Evolutionary conservation across 2,797 vertebrate genomes (phyloP).

Genomic region (Mus minutoides): DNA sequence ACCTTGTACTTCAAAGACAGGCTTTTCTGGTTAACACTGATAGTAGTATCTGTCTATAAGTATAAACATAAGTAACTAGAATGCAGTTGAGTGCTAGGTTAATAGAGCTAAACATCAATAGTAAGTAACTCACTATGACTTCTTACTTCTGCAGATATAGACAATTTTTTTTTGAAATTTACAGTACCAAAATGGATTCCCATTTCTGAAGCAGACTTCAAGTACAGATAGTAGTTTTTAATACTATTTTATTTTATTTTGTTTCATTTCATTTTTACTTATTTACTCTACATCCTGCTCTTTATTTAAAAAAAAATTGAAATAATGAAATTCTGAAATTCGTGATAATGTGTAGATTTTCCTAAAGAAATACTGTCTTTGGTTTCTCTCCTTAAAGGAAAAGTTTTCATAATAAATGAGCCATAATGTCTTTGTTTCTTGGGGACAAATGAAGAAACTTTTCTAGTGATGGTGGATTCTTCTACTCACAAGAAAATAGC

Average conservation of each 20-base stretch:
- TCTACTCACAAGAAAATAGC: background rate
- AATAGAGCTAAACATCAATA: background rate
- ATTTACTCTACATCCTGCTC: background rate
- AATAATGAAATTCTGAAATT: background rate
- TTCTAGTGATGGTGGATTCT: background rate
- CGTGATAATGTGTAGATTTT: background rate
- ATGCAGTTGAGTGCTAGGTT: background rate
- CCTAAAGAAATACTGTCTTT: background rate
- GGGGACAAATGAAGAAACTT: background rate
- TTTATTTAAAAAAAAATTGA: background rate
- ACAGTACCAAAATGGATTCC: background rate
- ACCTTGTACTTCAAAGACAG: background rate
- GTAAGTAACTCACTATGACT: background rate
- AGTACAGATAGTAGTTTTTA: background rate
- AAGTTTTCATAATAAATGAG: background rate
- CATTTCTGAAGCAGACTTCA: background rate
- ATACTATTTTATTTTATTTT: background rate
- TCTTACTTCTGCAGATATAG: background rate
- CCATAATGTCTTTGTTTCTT: background rate
- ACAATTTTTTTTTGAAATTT: background rate
- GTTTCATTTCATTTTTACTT: too few species aligned
- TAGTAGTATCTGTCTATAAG: background rate
- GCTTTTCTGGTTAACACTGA: background rate
- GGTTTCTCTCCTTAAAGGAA: background rate
- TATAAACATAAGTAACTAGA: background rate